A percentile compares a stretch with the other conserved stretches of the same genome.
These are phyloP conservation scores for Oxycera nigricornis DNA, from an alignment of 2,888 invertebrate genomes.

Conservation along the genomic window DNA sequence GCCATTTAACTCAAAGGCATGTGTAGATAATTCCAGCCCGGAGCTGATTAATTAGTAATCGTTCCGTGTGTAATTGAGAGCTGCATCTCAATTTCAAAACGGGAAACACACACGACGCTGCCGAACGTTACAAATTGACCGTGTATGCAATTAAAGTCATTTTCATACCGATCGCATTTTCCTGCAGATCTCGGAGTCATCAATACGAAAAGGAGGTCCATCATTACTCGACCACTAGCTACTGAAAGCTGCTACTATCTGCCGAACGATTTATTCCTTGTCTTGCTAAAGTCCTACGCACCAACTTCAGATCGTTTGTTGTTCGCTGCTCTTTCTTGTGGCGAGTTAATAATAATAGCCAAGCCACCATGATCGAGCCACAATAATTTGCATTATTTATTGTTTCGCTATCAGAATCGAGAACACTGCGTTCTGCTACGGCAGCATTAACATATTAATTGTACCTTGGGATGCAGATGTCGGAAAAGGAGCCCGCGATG, in stretches of 20 bases:
- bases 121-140: conserved; percentile 7
- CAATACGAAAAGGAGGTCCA: neutral
- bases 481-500: conserved; percentile 10
- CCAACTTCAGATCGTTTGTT: neutral
- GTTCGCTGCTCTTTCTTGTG: neutral
- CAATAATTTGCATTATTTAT: conserved; percentile 46
- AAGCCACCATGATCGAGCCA: neutral
- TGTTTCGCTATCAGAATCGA: conserved; percentile 37
- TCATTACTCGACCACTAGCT: conserved; percentile 11
- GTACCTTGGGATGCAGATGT: conserved; percentile 38
- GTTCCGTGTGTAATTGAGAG: conserved; percentile 2
- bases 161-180: conserved; percentile 9
- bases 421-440: conserved; percentile 39
- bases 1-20: neutral
- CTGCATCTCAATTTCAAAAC: conserved; percentile 20
- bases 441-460: conserved; percentile 45
- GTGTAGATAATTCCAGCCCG: neutral
- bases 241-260: conserved; percentile 27
- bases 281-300: conserved; percentile 13
- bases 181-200: neutral
- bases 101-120: conserved; percentile 21
- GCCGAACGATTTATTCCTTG: neutral
- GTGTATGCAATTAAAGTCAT: conserved; percentile 25
- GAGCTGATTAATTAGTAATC: conserved; percentile 11
- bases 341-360: conserved; percentile 18